Evolutionary conservation across 1,140 invertebrate species (phyloP).

Genomic region (Drosophila bocqueti): DNA sequence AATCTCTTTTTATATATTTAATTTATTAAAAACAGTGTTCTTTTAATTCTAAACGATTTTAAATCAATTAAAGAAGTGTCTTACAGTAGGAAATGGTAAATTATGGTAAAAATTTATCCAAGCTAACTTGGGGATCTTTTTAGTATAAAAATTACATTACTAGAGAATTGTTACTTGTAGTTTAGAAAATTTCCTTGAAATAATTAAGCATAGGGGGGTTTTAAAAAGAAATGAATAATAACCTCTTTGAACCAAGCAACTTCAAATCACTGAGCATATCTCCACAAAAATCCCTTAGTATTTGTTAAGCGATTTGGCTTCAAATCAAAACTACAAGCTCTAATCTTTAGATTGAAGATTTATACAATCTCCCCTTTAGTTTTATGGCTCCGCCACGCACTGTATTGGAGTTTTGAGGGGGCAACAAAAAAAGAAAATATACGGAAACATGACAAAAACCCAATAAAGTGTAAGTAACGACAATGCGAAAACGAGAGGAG

Average conservation of each 20-base stretch:
- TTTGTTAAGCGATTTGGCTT: constrained; percentile 19
- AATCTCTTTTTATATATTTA: background rate
- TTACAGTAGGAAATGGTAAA: too few species aligned
- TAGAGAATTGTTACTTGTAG: too few species aligned
- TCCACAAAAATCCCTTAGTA: background rate
- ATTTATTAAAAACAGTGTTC: background rate
- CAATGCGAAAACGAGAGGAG: constrained; percentile 49
- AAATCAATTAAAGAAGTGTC: background rate
- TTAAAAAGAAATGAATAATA: too few species aligned
- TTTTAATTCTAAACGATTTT: background rate
- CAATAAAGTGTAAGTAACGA: constrained; percentile 82
- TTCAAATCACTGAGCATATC: background rate
- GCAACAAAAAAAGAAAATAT: constrained; percentile 12
- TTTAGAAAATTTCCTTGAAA: too few species aligned
- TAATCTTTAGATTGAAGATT: constrained; percentile 13
- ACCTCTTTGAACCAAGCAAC: background rate
- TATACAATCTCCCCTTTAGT: constrained; percentile 4
- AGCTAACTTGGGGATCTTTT: too few species aligned
- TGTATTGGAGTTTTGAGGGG: constrained; percentile 18
- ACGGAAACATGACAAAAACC: constrained; percentile 61
- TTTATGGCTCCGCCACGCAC: constrained; percentile 43
- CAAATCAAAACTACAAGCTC: constrained; percentile 17
- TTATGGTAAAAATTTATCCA: too few species aligned
- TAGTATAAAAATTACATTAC: too few species aligned
- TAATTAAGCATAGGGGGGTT: too few species aligned